Evolutionary conservation across 2,797 vertebrate species (phyloP).

Genomic region (Channa striata): DNA sequence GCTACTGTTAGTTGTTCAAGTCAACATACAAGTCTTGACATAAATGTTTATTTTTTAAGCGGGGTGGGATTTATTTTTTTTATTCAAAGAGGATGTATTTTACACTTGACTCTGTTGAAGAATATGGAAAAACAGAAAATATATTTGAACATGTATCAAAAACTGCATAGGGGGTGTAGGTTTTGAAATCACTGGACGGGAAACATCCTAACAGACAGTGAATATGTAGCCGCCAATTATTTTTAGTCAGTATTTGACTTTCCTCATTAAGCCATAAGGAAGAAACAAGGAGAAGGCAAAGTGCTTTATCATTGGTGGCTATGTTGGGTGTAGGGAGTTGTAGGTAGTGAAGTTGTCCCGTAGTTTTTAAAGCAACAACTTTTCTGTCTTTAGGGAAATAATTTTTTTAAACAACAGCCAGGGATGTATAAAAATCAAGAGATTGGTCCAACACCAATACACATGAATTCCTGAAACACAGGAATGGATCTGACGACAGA

Average conservation of each 20-base stretch:
- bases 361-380: slow-evolving; percentile 27
- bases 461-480: slow-evolving; percentile 23
- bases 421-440: slow-evolving; percentile 12
- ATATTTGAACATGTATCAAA: slow-evolving; percentile 29
- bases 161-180: slow-evolving; percentile 23
- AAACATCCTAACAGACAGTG: slow-evolving; percentile 48
- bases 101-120: slow-evolving; percentile 45
- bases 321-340: slow-evolving; percentile 19
- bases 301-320: slow-evolving; percentile 37
- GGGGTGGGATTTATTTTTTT: slow-evolving; percentile 52
- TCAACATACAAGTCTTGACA: slow-evolving; percentile 76
- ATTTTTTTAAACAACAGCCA: slow-evolving; percentile 20
- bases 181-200: slow-evolving; percentile 21
- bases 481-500: slow-evolving; percentile 32
- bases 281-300: slow-evolving; percentile 21
- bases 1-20: slow-evolving; percentile 73
- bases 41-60: slow-evolving; percentile 77
- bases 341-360: slow-evolving; percentile 14
- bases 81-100: slow-evolving; percentile 58
- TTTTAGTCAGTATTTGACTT: slow-evolving; percentile 64
- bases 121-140: slow-evolving; percentile 32
- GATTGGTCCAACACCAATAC: neutral
- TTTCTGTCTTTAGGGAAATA: slow-evolving; percentile 12
- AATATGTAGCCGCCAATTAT: slow-evolving; percentile 65
- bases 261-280: slow-evolving; percentile 66